Evolutionary conservation across 92 coral and sea anemone species (phyloP).

Genomic region (Blastomussa wellsi): DNA sequence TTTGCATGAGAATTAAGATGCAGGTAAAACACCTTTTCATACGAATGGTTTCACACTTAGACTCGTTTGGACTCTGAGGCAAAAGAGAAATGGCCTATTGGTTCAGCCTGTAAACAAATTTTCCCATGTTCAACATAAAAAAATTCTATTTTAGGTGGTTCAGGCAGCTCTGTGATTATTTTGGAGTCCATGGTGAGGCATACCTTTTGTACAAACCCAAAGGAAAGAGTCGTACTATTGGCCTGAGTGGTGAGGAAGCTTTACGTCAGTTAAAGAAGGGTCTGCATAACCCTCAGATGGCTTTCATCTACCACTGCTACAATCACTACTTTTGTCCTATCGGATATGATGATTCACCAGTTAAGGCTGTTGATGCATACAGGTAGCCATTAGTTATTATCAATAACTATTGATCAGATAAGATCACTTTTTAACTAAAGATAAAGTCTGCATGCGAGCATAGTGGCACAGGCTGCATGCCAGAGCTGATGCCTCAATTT

Average conservation of each 20-base stretch:
- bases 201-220: constrained; percentile 75
- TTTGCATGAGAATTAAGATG: too few relatives aligned
- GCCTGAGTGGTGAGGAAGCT: constrained; percentile 67
- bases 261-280: constrained; percentile 64
- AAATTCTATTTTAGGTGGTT: constrained; percentile 62
- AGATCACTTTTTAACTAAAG: too few relatives aligned
- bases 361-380: constrained; percentile 70
- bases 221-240: constrained; percentile 69
- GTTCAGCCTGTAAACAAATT: too few relatives aligned
- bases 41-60: too few relatives aligned
- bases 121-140: too few relatives aligned
- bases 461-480: too few relatives aligned
- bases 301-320: constrained; percentile 80
- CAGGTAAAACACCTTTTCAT: too few relatives aligned
- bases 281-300: constrained; percentile 65
- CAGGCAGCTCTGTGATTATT: constrained; percentile 70
- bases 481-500: too few relatives aligned
- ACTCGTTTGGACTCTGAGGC: too few relatives aligned
- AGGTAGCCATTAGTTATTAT: constrained; percentile 26
- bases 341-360: constrained; percentile 80
- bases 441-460: too few relatives aligned
- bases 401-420: too few relatives aligned
- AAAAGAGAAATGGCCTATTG: too few relatives aligned
- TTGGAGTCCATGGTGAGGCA: constrained; percentile 67
- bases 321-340: constrained; percentile 85